These are phyloP conservation scores for Drosophila bifasciata DNA, from an alignment of 1,140 invertebrate species.

Conservation along the genomic window DNA sequence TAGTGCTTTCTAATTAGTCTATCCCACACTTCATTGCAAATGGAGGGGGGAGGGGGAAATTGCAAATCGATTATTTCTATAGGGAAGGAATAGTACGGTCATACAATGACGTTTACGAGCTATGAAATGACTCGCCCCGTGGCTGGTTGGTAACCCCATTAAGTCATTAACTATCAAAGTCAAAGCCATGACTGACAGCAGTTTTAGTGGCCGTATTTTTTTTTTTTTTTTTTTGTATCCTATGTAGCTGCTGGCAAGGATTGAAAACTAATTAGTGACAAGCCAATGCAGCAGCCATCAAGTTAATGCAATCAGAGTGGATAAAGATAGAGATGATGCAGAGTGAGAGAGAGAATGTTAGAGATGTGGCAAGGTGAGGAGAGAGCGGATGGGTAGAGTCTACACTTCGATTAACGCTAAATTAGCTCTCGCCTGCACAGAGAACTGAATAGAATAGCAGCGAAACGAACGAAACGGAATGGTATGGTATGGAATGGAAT, in stretches of 20 bases:
- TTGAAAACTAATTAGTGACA: conserved; percentile 63
- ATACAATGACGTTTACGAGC: too few relatives aligned
- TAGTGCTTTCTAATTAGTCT: too few relatives aligned
- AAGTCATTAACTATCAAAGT: conserved; percentile 34
- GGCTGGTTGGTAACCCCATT: conserved; percentile 16
- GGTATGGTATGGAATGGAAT: too few relatives aligned
- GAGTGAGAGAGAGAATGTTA: background rate
- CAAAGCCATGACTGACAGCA: conserved; percentile 25
- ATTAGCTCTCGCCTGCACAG: conserved; percentile 55
- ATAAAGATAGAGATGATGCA: background rate
- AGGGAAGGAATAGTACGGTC: too few relatives aligned
- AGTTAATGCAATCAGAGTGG: conserved; percentile 31
- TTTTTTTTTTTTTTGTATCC: conserved; percentile 1
- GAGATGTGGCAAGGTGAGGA: too few relatives aligned
- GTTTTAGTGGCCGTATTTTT: conserved; percentile 1
- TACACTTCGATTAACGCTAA: conserved; percentile 73
- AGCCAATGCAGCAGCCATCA: conserved; percentile 48
- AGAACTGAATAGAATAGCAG: background rate
- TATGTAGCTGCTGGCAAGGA: conserved; percentile 5
- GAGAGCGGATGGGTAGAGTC: too few relatives aligned
- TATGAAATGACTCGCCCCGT: background rate
- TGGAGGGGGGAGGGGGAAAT: too few relatives aligned
- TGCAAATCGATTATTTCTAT: too few relatives aligned
- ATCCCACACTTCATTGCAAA: too few relatives aligned
- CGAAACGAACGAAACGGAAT: too few relatives aligned